These are phyloP conservation scores for Trichoplusia ni DNA, from an alignment of 1,140 invertebrate genomes.

Conservation along the genomic window DNA sequence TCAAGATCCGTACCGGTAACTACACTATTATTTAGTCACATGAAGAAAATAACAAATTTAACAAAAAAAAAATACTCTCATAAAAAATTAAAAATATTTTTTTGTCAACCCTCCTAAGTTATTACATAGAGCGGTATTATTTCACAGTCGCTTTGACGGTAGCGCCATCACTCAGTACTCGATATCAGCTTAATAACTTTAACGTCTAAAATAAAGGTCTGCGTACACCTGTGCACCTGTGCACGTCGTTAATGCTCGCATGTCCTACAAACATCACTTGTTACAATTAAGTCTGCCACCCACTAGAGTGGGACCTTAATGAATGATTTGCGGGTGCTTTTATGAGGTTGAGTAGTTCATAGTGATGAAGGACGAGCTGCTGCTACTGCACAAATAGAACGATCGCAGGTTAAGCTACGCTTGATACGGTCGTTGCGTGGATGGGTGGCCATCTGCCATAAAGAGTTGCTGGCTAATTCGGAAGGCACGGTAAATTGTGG, in stretches of 20 bases:
- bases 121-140: not conserved
- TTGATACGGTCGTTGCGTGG: too few species aligned
- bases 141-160: not conserved
- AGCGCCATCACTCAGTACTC: conserved; percentile 8
- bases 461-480: too few species aligned
- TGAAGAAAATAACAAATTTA: too few species aligned
- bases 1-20: too few species aligned
- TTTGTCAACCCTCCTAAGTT: not conserved
- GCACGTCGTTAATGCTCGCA: not conserved
- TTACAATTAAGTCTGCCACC: not conserved
- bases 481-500: too few species aligned
- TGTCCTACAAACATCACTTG: not conserved
- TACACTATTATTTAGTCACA: too few species aligned
- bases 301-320: not conserved
- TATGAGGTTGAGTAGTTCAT: not conserved
- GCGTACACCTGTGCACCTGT: conserved; percentile 9
- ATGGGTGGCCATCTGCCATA: too few species aligned
- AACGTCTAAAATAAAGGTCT: conserved; percentile 14
- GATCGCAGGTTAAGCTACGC: too few species aligned
- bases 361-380: too few species aligned
- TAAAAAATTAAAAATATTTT: not conserved
- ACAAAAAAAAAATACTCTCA: too few species aligned
- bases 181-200: conserved; percentile 13
- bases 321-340: not conserved
- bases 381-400: too few species aligned